Percentiles rank a stretch among this genome's conserved stretches.
These are phyloP conservation scores for Dasysyrphus albostriatus DNA, from an alignment of 2,888 invertebrate genomes.

Conservation along the genomic window DNA sequence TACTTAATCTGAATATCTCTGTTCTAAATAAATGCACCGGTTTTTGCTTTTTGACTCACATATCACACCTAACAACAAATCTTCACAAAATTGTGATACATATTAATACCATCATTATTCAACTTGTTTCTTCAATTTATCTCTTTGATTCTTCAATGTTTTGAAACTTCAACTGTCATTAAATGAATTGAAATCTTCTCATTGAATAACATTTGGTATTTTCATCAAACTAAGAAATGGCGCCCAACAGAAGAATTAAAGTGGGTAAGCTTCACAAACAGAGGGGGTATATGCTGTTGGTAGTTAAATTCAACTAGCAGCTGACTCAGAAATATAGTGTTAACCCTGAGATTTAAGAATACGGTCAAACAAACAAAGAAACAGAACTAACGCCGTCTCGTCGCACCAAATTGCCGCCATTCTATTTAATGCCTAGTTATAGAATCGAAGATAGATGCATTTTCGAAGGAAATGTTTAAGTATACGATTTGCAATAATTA, in stretches of 20 bases:
- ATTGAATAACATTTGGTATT: neutral
- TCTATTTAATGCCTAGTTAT: conserved; percentile 46
- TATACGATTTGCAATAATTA: neutral
- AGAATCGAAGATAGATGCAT: conserved; percentile 6
- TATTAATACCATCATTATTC: no score
- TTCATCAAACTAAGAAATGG: neutral
- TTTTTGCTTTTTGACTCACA: neutral
- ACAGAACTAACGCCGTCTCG: conserved; percentile 25
- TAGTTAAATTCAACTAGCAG: neutral
- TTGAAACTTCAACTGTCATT: neutral
- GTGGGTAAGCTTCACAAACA: neutral
- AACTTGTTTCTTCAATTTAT: neutral
- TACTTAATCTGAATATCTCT: neutral
- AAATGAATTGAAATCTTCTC: neutral
- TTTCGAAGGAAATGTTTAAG: conserved; percentile 15
- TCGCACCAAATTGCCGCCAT: conserved; percentile 30
- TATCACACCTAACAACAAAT: neutral
- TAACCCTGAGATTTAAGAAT: conserved; percentile 68
- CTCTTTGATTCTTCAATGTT: neutral
- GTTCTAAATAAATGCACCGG: conserved; percentile 31
- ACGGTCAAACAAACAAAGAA: conserved; percentile 61
- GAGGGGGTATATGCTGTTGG: neutral
- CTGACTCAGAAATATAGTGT: conserved; percentile 42
- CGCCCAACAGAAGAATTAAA: conserved; percentile 25
- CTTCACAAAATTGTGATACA: neutral